Evolutionary conservation across 2,888 invertebrate species (phyloP).

Genomic region (Hemistola chrysoprasaria): DNA sequence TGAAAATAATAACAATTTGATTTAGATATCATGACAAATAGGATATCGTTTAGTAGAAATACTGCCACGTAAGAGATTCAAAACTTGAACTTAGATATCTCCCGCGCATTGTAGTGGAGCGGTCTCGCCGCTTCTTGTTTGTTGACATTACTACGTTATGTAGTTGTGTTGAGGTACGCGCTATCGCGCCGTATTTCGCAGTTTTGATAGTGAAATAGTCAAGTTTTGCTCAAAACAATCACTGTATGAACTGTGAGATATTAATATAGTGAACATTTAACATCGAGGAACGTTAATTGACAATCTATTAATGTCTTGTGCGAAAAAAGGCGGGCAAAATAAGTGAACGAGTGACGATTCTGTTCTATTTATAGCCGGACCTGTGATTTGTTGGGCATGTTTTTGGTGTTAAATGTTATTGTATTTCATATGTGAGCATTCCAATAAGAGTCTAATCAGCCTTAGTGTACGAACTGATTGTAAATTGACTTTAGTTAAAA

Average conservation of each 20-base stretch:
- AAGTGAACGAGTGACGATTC: slow-evolving; percentile 69
- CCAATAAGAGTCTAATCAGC: slow-evolving; percentile 30
- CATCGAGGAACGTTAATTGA: slow-evolving; percentile 35
- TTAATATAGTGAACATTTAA: slow-evolving; percentile 39
- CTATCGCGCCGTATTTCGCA: slow-evolving; percentile 59
- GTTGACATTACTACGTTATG: slow-evolving; percentile 64
- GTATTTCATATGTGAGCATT: slow-evolving; percentile 34
- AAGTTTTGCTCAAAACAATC: slow-evolving; percentile 40
- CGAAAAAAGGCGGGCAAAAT: slow-evolving; percentile 72
- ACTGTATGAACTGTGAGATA: slow-evolving; percentile 41
- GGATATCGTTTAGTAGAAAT: too few relatives aligned
- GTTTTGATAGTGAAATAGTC: slow-evolving; percentile 48
- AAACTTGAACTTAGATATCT: slow-evolving; percentile 25
- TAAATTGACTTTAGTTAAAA: slow-evolving; percentile 36
- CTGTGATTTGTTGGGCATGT: slow-evolving; percentile 56
- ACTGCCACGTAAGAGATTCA: neutral
- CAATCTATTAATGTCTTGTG: slow-evolving; percentile 44
- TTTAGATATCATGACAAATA: too few relatives aligned
- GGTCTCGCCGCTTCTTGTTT: slow-evolving; percentile 51
- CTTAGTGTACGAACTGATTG: slow-evolving; percentile 33
- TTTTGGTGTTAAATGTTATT: slow-evolving; percentile 39
- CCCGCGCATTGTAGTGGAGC: slow-evolving; percentile 42
- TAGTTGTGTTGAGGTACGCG: slow-evolving; percentile 65
- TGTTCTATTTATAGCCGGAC: slow-evolving; percentile 71
- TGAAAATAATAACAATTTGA: too few relatives aligned